Percentiles rank a stretch among this genome's conserved stretches.
phyloP scores from a whole-genome alignment of 2,113 vertebrate species.

The Cryptoleucopteryx plumbea region DNA sequence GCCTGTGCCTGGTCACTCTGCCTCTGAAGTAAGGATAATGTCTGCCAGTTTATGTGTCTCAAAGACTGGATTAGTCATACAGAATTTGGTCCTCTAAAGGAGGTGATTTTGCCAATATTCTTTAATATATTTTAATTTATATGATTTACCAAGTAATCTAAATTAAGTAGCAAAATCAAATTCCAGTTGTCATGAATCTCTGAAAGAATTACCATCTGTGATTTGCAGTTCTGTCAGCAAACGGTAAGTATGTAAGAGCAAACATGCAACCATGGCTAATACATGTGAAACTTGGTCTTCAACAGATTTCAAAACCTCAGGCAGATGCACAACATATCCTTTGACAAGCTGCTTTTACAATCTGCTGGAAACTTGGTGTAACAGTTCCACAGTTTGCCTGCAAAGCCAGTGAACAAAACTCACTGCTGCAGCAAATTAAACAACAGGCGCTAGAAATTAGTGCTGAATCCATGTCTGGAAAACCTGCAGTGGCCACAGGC shows the following conservation, averaged over 20 bases:
- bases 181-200: background rate
- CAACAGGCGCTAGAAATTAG: background rate
- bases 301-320: background rate
- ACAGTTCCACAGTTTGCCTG: background rate
- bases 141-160: background rate
- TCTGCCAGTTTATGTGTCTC: background rate
- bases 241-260: background rate
- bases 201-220: background rate
- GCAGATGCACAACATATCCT: background rate
- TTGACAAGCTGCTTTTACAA: background rate
- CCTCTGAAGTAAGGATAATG: background rate
- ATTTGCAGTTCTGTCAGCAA: background rate
- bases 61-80: background rate
- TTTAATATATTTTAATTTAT: background rate
- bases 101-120: background rate
- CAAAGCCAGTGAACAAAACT: background rate
- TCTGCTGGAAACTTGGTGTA: background rate
- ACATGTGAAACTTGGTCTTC: background rate
- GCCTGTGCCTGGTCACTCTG: background rate
- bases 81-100: background rate
- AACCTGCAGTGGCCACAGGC: background rate
- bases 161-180: background rate
- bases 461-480: background rate
- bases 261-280: background rate
- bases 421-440: background rate